These are phyloP conservation scores for Narcine bancroftii DNA, from an alignment of 2,113 vertebrate genomes.

Conservation along the genomic window DNA sequence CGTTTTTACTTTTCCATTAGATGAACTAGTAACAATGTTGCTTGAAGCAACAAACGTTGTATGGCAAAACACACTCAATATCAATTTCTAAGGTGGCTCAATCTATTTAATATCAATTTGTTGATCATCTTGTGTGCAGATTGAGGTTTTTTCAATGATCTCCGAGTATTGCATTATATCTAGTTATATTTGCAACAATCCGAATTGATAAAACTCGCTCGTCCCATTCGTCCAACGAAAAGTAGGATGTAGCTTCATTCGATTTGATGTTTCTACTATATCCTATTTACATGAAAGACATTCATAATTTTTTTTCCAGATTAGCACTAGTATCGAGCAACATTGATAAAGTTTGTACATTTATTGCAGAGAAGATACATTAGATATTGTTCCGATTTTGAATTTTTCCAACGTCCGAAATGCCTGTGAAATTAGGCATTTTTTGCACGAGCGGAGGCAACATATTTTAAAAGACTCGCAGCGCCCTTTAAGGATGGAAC, in stretches of 20 bases:
- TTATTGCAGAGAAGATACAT: not conserved
- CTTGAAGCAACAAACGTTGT: no score
- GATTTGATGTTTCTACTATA: not conserved
- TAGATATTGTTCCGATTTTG: not conserved
- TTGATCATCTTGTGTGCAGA: no score
- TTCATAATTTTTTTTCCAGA: not conserved
- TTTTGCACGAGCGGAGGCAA: not conserved
- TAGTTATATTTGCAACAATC: not conserved
- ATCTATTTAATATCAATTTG: no score
- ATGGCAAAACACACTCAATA: no score
- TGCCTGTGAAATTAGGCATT: not conserved
- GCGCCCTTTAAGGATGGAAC: not conserved
- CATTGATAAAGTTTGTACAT: not conserved
- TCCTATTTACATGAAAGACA: not conserved
- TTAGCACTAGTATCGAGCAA: not conserved
- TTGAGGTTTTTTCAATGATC: no score
- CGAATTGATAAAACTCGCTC: not conserved
- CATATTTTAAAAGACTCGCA: not conserved
- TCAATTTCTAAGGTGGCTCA: no score
- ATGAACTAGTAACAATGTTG: no score
- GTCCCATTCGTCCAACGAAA: not conserved
- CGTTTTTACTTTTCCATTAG: no score
- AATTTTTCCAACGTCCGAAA: no score
- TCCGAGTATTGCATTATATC: no score
- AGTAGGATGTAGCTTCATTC: not conserved